Evolutionary conservation across 35 echinoderm and acorn worm species (phyloP).

Genomic region (Heliocidaris tuberculata): DNA sequence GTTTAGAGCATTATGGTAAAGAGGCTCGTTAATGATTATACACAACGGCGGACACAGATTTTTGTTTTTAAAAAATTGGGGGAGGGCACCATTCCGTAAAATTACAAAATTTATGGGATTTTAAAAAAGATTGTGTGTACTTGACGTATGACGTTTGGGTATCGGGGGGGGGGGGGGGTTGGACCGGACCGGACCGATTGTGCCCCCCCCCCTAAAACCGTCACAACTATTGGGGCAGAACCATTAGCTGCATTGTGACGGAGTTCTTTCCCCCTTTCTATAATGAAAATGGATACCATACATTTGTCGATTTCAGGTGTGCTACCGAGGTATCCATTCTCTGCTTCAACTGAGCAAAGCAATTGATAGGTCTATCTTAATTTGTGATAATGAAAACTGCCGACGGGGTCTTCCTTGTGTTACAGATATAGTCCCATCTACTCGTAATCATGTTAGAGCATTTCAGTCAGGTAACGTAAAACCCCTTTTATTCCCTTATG

Average conservation of each 20-base stretch:
- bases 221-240: too few species aligned
- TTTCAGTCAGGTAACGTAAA: neutral
- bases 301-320: neutral
- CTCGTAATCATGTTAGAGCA: conserved; percentile 28
- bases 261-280: neutral
- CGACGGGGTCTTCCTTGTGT: neutral
- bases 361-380: conserved; percentile 15
- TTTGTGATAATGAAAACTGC: conserved; percentile 35
- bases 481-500: neutral
- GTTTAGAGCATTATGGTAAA: too few species aligned
- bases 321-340: neutral
- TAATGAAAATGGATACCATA: neutral
- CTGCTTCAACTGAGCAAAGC: neutral
- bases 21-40: too few species aligned
- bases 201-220: too few species aligned
- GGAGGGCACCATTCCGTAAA: too few species aligned
- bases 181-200: too few species aligned
- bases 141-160: too few species aligned
- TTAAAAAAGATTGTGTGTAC: too few species aligned
- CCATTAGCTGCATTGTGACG: neutral
- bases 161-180: too few species aligned
- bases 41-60: too few species aligned
- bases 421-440: conserved; percentile 22
- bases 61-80: too few species aligned
- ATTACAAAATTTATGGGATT: too few species aligned